phyloP scores from a whole-genome alignment of 2,797 vertebrate genomes.

The Gymnoscopelus braueri region DNA sequence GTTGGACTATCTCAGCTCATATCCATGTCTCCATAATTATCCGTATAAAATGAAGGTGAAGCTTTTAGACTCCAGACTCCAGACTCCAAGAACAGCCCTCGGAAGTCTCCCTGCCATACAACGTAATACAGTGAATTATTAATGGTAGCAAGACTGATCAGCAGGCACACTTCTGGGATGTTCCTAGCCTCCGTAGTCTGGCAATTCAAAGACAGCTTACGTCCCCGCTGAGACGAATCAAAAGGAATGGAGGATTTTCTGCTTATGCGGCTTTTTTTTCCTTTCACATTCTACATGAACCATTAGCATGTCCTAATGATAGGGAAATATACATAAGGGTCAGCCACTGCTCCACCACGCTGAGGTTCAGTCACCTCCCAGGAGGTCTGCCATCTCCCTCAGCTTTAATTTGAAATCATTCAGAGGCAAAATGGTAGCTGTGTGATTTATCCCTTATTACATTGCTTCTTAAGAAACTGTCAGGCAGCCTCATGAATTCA shows the following conservation, averaged over 20 bases:
- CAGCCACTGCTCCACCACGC: slow-evolving; percentile 42
- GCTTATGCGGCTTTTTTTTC: slow-evolving; percentile 52
- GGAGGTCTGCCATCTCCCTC: slow-evolving; percentile 65
- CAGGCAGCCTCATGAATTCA: slow-evolving; percentile 78
- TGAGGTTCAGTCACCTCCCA: slow-evolving; percentile 47
- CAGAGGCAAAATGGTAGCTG: slow-evolving; percentile 68
- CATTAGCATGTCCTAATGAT: slow-evolving; percentile 62
- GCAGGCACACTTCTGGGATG: slow-evolving; percentile 43
- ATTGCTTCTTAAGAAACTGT: slow-evolving; percentile 76
- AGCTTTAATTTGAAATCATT: slow-evolving; percentile 76
- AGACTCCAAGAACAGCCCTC: slow-evolving; percentile 37
- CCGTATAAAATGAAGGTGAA: slow-evolving; percentile 7
- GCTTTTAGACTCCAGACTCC: slow-evolving; percentile 37
- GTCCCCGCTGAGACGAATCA: slow-evolving; percentile 60
- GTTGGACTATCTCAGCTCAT: slow-evolving; percentile 7
- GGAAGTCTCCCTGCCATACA: slow-evolving; percentile 43
- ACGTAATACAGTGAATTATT: slow-evolving; percentile 66
- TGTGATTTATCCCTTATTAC: slow-evolving; percentile 80
- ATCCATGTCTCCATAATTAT: slow-evolving; percentile 5
- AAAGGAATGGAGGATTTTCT: slow-evolving; percentile 66
- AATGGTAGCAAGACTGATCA: slow-evolving; percentile 49
- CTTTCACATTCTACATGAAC: slow-evolving; percentile 33
- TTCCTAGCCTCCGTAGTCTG: slow-evolving; percentile 42
- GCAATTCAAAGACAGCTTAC: slow-evolving; percentile 52
- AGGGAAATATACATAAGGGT: slow-evolving; percentile 71